Evolutionary conservation across 2,797 vertebrate genomes (phyloP).

Genomic region (Chiloscyllium punctatum): DNA sequence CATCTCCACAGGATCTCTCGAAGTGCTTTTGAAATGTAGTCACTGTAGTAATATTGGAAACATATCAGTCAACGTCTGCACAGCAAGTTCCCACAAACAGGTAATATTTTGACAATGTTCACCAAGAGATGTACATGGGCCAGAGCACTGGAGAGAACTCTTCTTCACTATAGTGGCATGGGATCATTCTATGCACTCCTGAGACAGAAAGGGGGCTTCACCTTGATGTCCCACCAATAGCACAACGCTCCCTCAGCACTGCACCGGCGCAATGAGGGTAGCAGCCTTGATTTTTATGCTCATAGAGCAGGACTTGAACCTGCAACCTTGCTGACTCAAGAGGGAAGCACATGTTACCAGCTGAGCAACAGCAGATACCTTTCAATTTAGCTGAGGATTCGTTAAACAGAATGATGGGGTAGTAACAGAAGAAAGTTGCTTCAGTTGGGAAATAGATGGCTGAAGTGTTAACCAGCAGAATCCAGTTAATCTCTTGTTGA

Average conservation of each 20-base stretch:
- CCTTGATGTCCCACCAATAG: not conserved
- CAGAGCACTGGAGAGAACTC: not conserved
- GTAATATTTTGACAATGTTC: not conserved
- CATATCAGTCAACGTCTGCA: not conserved
- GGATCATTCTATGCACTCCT: not conserved
- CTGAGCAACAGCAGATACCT: not conserved
- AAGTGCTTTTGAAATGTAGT: not conserved
- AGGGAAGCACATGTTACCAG: not conserved
- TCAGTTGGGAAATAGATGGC: not conserved
- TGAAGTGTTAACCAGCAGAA: not conserved
- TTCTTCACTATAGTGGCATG: not conserved
- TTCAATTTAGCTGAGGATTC: not conserved
- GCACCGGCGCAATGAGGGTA: not conserved
- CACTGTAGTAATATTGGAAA: too few species aligned
- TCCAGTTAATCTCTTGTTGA: not conserved
- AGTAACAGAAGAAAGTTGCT: not conserved
- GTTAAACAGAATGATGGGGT: not conserved
- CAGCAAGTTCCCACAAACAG: not conserved
- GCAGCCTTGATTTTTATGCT: not conserved
- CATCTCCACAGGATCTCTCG: too few species aligned
- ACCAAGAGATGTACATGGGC: not conserved
- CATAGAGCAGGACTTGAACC: not conserved
- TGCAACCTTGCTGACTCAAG: not conserved
- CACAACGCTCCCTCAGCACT: not conserved
- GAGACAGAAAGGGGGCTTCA: not conserved